phyloP scores from a whole-genome alignment of 1,140 invertebrate species.

The Triops longicaudatus region DNA sequence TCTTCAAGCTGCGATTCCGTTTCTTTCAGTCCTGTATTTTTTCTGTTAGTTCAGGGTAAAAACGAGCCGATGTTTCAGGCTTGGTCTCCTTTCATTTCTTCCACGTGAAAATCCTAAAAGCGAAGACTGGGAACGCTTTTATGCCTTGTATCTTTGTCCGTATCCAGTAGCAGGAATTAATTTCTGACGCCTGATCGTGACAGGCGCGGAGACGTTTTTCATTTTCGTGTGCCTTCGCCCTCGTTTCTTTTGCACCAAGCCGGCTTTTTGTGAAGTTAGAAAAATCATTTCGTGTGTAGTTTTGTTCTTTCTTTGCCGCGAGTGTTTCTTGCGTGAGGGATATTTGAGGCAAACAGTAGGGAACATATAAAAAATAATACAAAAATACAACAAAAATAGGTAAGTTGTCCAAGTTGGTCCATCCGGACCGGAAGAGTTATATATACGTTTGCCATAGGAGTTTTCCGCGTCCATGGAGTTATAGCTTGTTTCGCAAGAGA shows the following conservation, averaged over 20 bases:
- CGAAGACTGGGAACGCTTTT: neutral
- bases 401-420: too few species aligned
- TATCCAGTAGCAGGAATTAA: neutral
- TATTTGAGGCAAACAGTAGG: too few species aligned
- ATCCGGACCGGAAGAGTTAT: too few species aligned
- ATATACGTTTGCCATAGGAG: too few species aligned
- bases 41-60: too few species aligned
- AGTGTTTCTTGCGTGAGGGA: too few species aligned
- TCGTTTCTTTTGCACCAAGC: neutral
- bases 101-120: neutral
- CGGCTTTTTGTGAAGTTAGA: neutral
- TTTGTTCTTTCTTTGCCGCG: too few species aligned
- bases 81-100: neutral
- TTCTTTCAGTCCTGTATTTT: too few species aligned
- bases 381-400: too few species aligned
- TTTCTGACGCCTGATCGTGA: conserved; percentile 11
- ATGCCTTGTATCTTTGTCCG: neutral
- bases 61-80: neutral
- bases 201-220: conserved; percentile 5
- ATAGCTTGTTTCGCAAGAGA: neutral
- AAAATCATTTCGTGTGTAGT: too few species aligned
- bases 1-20: neutral
- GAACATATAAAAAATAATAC: too few species aligned
- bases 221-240: neutral
- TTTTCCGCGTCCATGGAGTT: neutral